These are phyloP conservation scores for Chromobotia macracanthus DNA, from an alignment of 2,797 vertebrate species.

Conservation along the genomic window DNA sequence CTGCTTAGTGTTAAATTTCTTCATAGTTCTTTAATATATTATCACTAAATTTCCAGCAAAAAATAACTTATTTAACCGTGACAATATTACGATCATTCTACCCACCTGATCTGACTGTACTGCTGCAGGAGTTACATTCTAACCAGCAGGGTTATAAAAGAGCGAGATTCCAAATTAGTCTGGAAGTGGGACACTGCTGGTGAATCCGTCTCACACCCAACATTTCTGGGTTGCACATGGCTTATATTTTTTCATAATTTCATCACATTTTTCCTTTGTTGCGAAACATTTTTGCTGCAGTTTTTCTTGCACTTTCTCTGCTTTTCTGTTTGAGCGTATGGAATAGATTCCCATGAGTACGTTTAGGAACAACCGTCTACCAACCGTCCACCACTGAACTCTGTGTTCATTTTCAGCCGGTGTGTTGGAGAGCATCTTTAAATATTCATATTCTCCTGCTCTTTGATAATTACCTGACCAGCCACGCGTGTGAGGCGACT, in stretches of 20 bases:
- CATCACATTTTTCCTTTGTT: background rate
- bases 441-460: conserved; percentile 62
- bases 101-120: background rate
- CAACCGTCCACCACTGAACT: conserved; percentile 48
- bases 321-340: background rate
- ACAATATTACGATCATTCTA: no score
- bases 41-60: no score
- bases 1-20: no score
- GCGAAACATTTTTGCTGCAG: background rate
- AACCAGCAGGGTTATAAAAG: conserved; percentile 23
- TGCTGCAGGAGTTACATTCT: background rate
- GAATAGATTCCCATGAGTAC: background rate
- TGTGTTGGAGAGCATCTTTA: conserved; percentile 64
- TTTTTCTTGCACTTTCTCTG: background rate
- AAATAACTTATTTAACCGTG: no score
- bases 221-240: conserved; percentile 44
- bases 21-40: no score
- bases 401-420: conserved; percentile 57
- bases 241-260: conserved; percentile 8
- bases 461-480: conserved; percentile 68
- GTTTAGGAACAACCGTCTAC: conserved; percentile 44
- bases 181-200: conserved; percentile 47
- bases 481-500: conserved; percentile 50
- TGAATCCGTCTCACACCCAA: conserved; percentile 40
- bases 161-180: conserved; percentile 40